Evolutionary conservation across 2,797 vertebrate genomes (phyloP).

Genomic region (Glyptemys insculpta): DNA sequence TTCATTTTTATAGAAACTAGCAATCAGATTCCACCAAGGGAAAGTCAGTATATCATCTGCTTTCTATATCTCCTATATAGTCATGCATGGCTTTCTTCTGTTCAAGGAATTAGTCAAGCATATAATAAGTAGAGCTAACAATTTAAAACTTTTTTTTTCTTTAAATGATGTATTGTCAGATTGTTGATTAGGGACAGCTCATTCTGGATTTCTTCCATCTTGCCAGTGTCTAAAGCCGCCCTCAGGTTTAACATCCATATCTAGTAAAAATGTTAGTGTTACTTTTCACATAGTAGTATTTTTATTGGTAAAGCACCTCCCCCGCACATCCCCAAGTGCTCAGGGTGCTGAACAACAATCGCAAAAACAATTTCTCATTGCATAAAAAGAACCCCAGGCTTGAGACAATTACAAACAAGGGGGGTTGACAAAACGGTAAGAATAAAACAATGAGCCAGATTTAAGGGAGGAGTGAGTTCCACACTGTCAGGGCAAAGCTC

Average conservation of each 20-base stretch:
- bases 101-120: slow-evolving; percentile 47
- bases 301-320: too few species aligned
- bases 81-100: slow-evolving; percentile 41
- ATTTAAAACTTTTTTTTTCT: slow-evolving; percentile 40
- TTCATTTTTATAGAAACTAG: slow-evolving; percentile 49
- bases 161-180: neutral
- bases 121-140: slow-evolving; percentile 48
- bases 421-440: neutral
- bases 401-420: neutral
- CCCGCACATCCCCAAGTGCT: neutral
- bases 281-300: neutral
- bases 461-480: neutral
- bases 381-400: neutral
- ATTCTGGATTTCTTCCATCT: slow-evolving; percentile 28
- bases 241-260: neutral
- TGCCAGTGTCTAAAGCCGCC: neutral
- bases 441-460: neutral
- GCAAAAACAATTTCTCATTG: neutral
- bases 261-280: neutral
- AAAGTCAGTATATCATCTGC: neutral
- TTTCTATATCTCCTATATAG: slow-evolving; percentile 23
- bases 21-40: slow-evolving; percentile 14
- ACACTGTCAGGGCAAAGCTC: neutral
- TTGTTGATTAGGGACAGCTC: slow-evolving; percentile 19
- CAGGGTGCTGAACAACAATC: neutral